phyloP scores from a whole-genome alignment of 2,797 vertebrate species.

The Gastrophryne carolinensis region DNA sequence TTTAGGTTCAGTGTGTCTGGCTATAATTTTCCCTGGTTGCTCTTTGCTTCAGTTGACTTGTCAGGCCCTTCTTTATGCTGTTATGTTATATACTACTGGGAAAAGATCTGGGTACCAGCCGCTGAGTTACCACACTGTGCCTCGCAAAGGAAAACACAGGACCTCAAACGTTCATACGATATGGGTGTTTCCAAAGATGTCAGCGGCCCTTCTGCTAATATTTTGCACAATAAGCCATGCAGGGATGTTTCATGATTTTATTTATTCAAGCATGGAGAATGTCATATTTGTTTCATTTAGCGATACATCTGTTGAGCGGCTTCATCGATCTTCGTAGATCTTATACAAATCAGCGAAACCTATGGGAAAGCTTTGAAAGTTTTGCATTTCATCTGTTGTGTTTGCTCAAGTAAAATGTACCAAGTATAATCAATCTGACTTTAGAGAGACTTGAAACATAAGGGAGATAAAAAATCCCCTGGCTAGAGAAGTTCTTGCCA shows the following conservation, averaged over 20 bases:
- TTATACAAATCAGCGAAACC: background rate
- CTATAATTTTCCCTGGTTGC: background rate
- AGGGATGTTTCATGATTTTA: background rate
- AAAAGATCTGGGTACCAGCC: constrained; percentile 17
- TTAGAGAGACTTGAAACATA: background rate
- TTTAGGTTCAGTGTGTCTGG: constrained; percentile 17
- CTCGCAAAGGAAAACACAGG: background rate
- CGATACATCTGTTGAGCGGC: background rate
- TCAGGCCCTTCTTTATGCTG: constrained; percentile 1
- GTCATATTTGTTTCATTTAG: constrained; percentile 2
- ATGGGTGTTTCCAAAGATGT: constrained; percentile 22
- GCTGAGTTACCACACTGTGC: background rate
- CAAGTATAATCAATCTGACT: background rate
- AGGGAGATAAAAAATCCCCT: background rate
- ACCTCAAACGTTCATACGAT: constrained; percentile 4
- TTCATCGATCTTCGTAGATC: constrained; percentile 3
- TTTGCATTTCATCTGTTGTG: background rate
- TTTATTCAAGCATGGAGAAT: constrained; percentile 16
- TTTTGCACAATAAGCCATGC: background rate
- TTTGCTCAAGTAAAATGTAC: background rate
- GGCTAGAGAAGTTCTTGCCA: background rate
- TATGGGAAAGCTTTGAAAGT: background rate
- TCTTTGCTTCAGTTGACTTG: constrained; percentile 26
- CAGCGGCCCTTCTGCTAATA: background rate
- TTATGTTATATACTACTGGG: constrained; percentile 23